Evolutionary conservation across 2,888 invertebrate species (phyloP), one percentile per base, ranked within the genome.

Genomic region (Ochropleura plecta): DNA sequence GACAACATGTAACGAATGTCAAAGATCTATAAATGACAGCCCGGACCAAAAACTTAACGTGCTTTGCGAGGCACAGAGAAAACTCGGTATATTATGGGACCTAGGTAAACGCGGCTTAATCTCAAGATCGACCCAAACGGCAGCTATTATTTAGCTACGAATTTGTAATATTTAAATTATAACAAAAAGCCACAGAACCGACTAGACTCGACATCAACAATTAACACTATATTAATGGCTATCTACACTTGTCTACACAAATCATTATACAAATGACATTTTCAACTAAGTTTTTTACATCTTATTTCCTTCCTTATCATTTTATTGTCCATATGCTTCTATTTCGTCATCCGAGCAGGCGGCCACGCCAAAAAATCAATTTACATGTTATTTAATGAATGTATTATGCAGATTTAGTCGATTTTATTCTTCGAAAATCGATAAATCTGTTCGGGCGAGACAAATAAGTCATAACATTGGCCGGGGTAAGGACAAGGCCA

Each of bases 391-490:
- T 94, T 93, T 93, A 94, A 94, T 94, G 93, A 91, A 92, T 92
- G 90, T 94, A 93, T 93, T 95, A 95, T 94, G 94, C 90, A 92
- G 93, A 95, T 95, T 92, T 87, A 72, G 88, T 91, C 90, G 90
- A 91, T 93, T 94, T 93, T 93, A 93, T 94, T 93, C 91, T 87
- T 89, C 88, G 90, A 91, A 92, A 89, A 91, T 86, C 94, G 89
- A 96, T 96, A 95, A 95, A 95, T 95, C 94, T 93, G 88, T 82
- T 84, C 85, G 88, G 86, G 87, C 92, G 93, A 94, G 95, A 95
- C 95, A 94, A 95, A 95, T 95, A 95, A 95, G 96, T 96, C 96
- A 95, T 95, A 96, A 96, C 94, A 95, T 95, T 95, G 93, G 91
- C 86, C 91, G 81, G 91, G 91, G 92, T 92, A 92, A 94, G 93